Evolutionary conservation across 1,140 invertebrate genomes (phyloP).

Genomic region (Drosophila insularis): DNA sequence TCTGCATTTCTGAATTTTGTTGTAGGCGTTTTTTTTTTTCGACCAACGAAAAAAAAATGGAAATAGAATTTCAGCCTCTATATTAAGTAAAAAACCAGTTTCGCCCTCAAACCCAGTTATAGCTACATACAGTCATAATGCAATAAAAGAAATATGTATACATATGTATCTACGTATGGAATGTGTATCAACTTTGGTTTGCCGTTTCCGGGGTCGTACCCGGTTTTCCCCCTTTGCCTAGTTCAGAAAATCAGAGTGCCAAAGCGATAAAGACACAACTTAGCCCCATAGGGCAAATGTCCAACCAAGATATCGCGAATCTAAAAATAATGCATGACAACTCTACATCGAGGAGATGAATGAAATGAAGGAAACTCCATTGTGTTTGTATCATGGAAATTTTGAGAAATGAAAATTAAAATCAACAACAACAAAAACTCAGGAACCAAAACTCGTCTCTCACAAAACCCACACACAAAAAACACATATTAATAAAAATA

Average conservation of each 20-base stretch:
- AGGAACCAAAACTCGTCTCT: neutral
- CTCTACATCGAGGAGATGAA: neutral
- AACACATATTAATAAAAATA: neutral
- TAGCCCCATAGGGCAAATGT: no score
- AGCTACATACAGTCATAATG: neutral
- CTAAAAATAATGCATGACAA: no score
- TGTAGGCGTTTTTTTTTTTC: neutral
- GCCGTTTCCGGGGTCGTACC: no score
- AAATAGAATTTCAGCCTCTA: constrained; percentile 47
- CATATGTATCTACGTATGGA: neutral
- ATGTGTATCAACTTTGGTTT: no score
- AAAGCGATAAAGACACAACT: no score
- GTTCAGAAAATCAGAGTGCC: no score
- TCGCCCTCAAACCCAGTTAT: constrained; percentile 19
- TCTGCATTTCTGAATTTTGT: neutral
- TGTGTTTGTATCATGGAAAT: neutral
- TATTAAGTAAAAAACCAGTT: constrained; percentile 47
- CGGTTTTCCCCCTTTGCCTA: no score
- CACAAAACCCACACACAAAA: neutral
- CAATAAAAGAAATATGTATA: neutral
- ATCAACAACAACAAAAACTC: neutral
- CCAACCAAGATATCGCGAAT: no score
- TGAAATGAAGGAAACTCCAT: neutral
- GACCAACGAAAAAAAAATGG: neutral
- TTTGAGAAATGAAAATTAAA: neutral